Evolutionary conservation across 2,797 vertebrate genomes (phyloP), one percentile per base, ranked within the genome.

Genomic region (Discoglossus pictus): DNA sequence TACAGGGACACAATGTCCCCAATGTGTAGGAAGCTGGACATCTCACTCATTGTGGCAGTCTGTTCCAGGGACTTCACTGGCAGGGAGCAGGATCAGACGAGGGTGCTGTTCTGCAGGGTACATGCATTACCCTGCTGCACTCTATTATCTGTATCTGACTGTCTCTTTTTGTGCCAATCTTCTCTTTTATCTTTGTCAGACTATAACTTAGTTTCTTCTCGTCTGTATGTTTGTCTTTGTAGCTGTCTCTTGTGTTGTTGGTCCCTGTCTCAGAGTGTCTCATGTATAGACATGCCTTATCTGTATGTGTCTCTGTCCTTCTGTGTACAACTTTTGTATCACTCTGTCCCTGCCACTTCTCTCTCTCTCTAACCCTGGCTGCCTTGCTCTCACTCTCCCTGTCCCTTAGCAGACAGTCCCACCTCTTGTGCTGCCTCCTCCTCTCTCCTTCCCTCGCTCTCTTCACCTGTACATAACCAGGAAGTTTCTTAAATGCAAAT

Each of bases 1-100:
- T 93, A 98, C 43, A 99, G 88, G 72, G 96, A 99, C 71, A 99
- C 92, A 65, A 99, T 95, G 77, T 99, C 96, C 75, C 96, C 96
- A 77, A 98, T 89, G 79, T 99, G 96, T 43, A 99, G 87, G 81
- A 98, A 98, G 69, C 96, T 98, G 75, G 97, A 96, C 83, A 95
- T 93, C 47, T 98, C 96, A 52, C 90, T 96, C 95, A 98, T 99
- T 80, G 67, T 72, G 66, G 56, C 51, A 39, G 65, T 61, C 65
- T 74, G n/a, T 25, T 65, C 1, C 20, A 12, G 27, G 17, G 7
- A 5, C 11, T 38, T 15, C 18, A 2, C 24, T 20, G 15, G 31
- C 1, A n/a, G n/a, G n/a, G n/a, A n/a, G n/a, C n/a, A n/a, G n/a
- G 42, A 35, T 18, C 9, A 58, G n/a, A 18, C 13, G n/a, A 5